phyloP scores from a whole-genome alignment of 37 sponge, comb jelly and placozoan species.

The Corticium candelabrum region DNA sequence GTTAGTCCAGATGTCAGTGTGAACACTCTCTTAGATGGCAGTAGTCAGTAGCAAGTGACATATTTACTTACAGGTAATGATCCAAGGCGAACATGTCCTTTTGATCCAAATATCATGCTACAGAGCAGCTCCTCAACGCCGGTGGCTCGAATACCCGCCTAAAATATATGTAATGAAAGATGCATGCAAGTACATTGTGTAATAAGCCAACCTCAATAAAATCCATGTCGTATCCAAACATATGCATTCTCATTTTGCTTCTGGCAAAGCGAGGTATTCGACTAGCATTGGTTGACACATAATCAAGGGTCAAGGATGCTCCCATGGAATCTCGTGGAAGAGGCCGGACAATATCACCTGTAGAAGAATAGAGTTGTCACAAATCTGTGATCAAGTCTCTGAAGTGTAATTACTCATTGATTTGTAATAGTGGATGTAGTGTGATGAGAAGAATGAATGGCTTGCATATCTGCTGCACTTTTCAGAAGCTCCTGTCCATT shows the following conservation, averaged over 20 bases:
- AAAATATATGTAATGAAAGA: background rate
- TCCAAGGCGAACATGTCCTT: background rate
- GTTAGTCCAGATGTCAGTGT: too few species aligned
- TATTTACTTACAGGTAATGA: too few species aligned
- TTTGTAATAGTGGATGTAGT: too few species aligned
- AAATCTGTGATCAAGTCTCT: too few species aligned
- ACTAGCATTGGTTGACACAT: background rate
- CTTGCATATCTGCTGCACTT: too few species aligned
- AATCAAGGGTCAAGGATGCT: background rate
- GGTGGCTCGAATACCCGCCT: background rate
- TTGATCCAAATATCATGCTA: background rate
- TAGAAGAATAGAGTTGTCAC: too few species aligned
- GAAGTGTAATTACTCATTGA: too few species aligned
- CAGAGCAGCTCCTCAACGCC: background rate
- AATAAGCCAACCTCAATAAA: background rate
- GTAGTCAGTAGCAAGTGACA: too few species aligned
- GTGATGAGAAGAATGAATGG: too few species aligned
- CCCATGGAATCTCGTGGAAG: background rate
- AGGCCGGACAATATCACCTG: background rate
- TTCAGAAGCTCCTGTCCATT: too few species aligned
- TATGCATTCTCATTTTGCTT: background rate
- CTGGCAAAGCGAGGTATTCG: background rate
- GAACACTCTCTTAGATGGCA: too few species aligned
- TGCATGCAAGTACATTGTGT: too few species aligned
- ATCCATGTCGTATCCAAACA: background rate